Conservation (phyloP, 1,140 invertebrate genomes). For the Cephus cinctus region DNA sequence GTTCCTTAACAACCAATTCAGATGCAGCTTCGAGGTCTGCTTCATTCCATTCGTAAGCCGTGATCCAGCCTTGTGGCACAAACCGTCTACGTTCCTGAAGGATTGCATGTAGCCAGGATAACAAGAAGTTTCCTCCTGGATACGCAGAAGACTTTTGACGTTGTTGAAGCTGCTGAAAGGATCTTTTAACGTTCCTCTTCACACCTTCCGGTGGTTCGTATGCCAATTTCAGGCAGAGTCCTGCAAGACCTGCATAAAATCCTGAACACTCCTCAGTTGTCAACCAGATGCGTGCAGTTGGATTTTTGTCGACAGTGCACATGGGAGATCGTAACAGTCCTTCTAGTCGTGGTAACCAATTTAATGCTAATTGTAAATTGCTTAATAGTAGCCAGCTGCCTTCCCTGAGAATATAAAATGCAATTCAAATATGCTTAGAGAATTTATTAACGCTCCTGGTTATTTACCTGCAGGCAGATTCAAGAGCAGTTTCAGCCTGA, state of each 20-base stretch:
- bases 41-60: constrained; percentile 82
- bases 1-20: constrained; percentile 68
- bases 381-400: constrained; percentile 81
- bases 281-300: constrained; percentile 73
- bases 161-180: constrained; percentile 45
- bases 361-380: constrained; percentile 84
- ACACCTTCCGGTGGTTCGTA: constrained; percentile 77
- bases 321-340: constrained; percentile 64
- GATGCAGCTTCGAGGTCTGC: constrained; percentile 79
- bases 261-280: constrained; percentile 68
- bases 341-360: constrained; percentile 74
- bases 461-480: constrained; percentile 47
- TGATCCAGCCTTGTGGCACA: constrained; percentile 54
- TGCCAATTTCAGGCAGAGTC: constrained; percentile 76
- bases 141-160: constrained; percentile 31
- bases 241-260: constrained; percentile 68
- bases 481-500: constrained; percentile 65
- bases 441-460: neutral
- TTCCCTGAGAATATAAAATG: too few relatives aligned
- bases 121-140: constrained; percentile 62
- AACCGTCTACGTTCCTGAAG: constrained; percentile 84
- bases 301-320: constrained; percentile 58
- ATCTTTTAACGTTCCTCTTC: constrained; percentile 61
- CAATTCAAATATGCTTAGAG: constrained; percentile 25
- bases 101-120: constrained; percentile 84